phyloP scores from a whole-genome alignment of 2,113 vertebrate species.

The Chaenocephalus aceratus region DNA sequence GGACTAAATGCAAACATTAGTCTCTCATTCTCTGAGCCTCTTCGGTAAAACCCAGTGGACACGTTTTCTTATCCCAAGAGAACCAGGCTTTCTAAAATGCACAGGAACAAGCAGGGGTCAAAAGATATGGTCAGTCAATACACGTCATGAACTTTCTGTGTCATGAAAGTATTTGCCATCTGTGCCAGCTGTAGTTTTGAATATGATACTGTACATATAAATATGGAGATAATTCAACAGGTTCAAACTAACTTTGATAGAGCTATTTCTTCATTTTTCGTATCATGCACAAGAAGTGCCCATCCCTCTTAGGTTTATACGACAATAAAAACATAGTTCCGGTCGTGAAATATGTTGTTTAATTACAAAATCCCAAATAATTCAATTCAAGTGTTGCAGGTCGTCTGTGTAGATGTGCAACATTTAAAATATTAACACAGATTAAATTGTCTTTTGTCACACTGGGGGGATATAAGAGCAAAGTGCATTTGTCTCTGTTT shows the following conservation, averaged over 20 bases:
- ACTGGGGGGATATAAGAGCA: not conserved
- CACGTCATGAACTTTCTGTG: not conserved
- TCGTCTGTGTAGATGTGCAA: too few species aligned
- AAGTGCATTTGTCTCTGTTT: not conserved
- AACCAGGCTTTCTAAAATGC: not conserved
- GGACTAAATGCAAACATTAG: not conserved
- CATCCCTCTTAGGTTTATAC: too few species aligned
- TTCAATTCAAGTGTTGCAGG: too few species aligned
- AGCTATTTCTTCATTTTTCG: too few species aligned
- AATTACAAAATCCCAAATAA: too few species aligned
- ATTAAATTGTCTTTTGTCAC: not conserved
- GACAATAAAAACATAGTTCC: too few species aligned
- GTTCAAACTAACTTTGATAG: not conserved
- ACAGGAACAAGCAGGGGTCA: not conserved
- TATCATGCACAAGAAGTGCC: too few species aligned
- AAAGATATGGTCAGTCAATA: slow-evolving; percentile 1
- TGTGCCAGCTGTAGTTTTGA: not conserved
- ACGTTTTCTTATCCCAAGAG: slow-evolving; percentile 2
- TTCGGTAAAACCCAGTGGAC: not conserved
- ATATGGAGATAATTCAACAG: not conserved
- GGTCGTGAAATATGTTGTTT: too few species aligned
- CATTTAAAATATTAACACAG: not conserved
- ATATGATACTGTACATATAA: not conserved
- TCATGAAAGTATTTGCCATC: not conserved
- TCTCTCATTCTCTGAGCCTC: not conserved